These are phyloP conservation scores for Apis cerana DNA, from an alignment of 1,140 invertebrate genomes.

Conservation along the genomic window DNA sequence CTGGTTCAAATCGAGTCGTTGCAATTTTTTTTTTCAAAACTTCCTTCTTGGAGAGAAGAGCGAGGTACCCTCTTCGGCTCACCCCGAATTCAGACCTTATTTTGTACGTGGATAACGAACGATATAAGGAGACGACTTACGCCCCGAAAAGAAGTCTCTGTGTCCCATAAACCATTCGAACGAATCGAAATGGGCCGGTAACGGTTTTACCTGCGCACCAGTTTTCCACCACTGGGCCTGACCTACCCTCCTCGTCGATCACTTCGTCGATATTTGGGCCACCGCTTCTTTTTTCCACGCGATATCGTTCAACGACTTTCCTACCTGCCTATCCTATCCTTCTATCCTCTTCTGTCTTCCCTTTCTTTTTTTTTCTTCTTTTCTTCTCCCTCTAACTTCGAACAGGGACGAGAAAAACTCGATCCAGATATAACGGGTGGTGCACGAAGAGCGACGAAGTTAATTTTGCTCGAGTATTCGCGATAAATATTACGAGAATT, in stretches of 20 bases:
- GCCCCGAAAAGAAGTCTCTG: conserved; percentile 43
- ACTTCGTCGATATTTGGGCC: conserved; percentile 64
- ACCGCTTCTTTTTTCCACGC: conserved; percentile 57
- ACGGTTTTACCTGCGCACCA: conserved; percentile 70
- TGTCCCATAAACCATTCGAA: conserved; percentile 60
- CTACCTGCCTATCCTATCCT: conserved; percentile 67
- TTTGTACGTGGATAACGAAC: conserved; percentile 49
- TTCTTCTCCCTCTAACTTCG: not conserved
- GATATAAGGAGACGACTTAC: conserved; percentile 47
- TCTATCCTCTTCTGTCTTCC: conserved; percentile 8
- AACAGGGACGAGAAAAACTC: conserved; percentile 52
- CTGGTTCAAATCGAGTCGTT: not conserved
- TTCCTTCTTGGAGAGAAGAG: not conserved
- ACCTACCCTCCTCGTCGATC: conserved; percentile 67
- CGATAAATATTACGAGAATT: no score
- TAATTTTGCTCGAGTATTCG: not conserved
- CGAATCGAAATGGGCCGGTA: conserved; percentile 57
- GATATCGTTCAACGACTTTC: conserved; percentile 75
- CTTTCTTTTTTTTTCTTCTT: conserved; percentile 22
- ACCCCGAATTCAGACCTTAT: conserved; percentile 16
- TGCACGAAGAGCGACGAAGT: not conserved
- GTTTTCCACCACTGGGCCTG: conserved; percentile 41
- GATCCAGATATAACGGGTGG: conserved; percentile 65
- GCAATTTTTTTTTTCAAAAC: not conserved
- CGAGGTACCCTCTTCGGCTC: not conserved